Percentiles rank a stretch among this genome's conserved stretches.
phyloP scores from a whole-genome alignment of 2,888 invertebrate species.

The Anthophora plumipes region DNA sequence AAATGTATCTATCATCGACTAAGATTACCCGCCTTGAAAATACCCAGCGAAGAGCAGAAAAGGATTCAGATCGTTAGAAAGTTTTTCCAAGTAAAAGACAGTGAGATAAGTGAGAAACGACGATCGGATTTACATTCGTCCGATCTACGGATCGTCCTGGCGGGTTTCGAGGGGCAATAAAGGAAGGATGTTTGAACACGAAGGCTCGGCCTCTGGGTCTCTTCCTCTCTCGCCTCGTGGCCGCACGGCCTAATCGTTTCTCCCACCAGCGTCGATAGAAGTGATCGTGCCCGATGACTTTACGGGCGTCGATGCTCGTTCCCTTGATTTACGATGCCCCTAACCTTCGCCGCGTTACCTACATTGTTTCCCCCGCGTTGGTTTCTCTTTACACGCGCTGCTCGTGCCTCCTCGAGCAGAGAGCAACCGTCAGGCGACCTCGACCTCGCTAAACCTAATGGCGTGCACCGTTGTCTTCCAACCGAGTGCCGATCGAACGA shows the following conservation, averaged over 20 bases:
- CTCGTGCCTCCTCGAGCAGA: slow-evolving; percentile 52
- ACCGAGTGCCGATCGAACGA: neutral
- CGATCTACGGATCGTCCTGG: slow-evolving; percentile 35
- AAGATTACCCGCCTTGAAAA: neutral
- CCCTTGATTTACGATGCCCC: slow-evolving; percentile 81
- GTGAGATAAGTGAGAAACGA: slow-evolving; percentile 7
- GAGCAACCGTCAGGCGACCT: slow-evolving; percentile 52
- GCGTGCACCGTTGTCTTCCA: slow-evolving; percentile 17
- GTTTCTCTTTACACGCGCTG: slow-evolving; percentile 72
- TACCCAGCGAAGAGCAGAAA: neutral
- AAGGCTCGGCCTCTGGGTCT: slow-evolving; percentile 52
- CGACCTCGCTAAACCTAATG: slow-evolving; percentile 51
- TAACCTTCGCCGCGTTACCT: slow-evolving; percentile 79
- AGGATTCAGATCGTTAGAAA: neutral
- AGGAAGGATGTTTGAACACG: slow-evolving; percentile 61
- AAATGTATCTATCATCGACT: neutral
- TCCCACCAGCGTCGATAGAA: slow-evolving; percentile 73
- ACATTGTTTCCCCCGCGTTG: slow-evolving; percentile 75
- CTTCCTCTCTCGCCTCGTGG: slow-evolving; percentile 42
- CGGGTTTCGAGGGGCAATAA: slow-evolving; percentile 59
- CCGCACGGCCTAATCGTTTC: slow-evolving; percentile 70
- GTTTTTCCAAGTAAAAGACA: neutral
- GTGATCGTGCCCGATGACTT: slow-evolving; percentile 81
- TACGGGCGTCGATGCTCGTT: slow-evolving; percentile 83
- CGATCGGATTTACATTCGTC: slow-evolving; percentile 47